Conservation (phyloP, 2,113 vertebrate species). For the Aegithalos caudatus region DNA sequence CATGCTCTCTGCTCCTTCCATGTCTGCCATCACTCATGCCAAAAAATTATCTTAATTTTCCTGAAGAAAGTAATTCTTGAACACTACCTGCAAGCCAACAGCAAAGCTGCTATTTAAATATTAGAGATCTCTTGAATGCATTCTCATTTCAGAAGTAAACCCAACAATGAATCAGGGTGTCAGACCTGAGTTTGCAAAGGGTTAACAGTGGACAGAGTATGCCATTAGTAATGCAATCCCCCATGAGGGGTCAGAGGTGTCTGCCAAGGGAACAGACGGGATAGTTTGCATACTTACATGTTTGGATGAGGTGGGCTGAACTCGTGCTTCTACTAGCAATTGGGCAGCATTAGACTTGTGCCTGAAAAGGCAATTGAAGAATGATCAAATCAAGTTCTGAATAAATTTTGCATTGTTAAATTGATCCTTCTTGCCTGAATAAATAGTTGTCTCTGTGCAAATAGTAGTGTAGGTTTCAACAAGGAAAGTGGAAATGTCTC, state of each 20-base stretch:
- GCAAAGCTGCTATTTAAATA: neutral
- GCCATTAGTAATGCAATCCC: neutral
- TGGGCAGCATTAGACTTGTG: slow-evolving; percentile 93
- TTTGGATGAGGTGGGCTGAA: slow-evolving; percentile 89
- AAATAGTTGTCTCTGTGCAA: neutral
- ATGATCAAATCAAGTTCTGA: neutral
- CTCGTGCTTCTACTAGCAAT: slow-evolving; percentile 90
- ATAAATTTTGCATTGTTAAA: neutral
- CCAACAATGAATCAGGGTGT: neutral
- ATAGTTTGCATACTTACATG: slow-evolving; percentile 74
- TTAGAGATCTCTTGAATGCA: neutral
- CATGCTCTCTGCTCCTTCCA: neutral
- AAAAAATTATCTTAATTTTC: neutral
- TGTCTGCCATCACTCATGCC: neutral
- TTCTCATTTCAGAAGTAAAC: neutral
- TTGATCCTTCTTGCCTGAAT: neutral
- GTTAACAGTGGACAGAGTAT: neutral
- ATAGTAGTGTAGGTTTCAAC: neutral
- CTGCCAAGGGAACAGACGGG: slow-evolving; percentile 21
- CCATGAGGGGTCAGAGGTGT: neutral
- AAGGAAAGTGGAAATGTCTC: neutral
- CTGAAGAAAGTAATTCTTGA: neutral
- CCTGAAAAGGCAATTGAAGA: slow-evolving; percentile 73
- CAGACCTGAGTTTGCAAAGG: neutral
- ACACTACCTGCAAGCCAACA: neutral